Conservation (phyloP, 2,888 invertebrate species). For the Scaeva pyrastri region DNA sequence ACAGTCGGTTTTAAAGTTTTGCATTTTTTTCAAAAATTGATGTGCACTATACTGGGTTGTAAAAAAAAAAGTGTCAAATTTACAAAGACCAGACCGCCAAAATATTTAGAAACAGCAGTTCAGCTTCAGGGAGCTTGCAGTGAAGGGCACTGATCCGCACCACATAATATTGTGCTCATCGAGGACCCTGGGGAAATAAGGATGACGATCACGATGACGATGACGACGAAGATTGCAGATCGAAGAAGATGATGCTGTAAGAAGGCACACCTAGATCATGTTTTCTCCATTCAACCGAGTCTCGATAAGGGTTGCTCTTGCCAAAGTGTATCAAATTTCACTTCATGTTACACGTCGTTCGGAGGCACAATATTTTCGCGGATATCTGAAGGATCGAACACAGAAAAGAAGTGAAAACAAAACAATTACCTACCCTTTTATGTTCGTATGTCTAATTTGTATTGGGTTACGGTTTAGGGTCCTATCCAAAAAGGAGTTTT, state of each 20-base stretch:
- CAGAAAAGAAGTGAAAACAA: constrained; percentile 66
- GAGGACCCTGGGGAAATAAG: neutral
- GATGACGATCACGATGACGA: constrained; percentile 35
- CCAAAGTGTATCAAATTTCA: constrained; percentile 69
- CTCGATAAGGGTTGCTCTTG: constrained; percentile 72
- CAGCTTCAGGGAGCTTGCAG: constrained; percentile 71
- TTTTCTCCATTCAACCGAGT: constrained; percentile 73
- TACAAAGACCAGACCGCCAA: constrained; percentile 74
- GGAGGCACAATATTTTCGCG: constrained; percentile 68
- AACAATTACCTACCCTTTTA: constrained; percentile 75
- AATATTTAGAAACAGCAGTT: constrained; percentile 70
- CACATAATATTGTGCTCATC: constrained; percentile 49
- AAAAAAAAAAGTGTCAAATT: constrained; percentile 74
- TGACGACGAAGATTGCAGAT: constrained; percentile 12
- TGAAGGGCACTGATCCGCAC: constrained; percentile 55
- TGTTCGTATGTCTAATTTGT: constrained; percentile 69
- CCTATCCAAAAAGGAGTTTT: constrained; percentile 23
- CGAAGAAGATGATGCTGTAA: constrained; percentile 73
- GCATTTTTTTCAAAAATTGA: constrained; percentile 31
- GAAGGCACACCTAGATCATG: constrained; percentile 76
- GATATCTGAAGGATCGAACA: constrained; percentile 62
- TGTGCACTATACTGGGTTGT: constrained; percentile 48
- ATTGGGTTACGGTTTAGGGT: constrained; percentile 69
- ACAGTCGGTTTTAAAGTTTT: constrained; percentile 33
- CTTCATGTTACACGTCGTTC: constrained; percentile 50